Conservation (phyloP, 2,888 invertebrate genomes). For the Nomada hirtipes region DNA sequence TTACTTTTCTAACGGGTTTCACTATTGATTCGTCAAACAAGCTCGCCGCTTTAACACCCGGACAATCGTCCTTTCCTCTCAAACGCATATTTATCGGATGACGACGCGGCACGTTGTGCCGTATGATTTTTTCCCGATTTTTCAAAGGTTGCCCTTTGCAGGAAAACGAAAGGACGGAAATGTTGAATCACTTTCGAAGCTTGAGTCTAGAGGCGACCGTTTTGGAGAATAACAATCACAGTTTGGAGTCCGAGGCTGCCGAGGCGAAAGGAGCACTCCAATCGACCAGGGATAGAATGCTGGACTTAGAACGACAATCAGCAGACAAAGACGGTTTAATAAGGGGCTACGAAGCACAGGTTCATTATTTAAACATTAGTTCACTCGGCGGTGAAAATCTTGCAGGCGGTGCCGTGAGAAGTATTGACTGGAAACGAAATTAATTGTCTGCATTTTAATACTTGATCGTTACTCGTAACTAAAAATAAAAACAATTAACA, state of each 20-base stretch:
- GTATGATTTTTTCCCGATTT: not conserved
- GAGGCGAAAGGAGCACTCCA: constrained; percentile 88
- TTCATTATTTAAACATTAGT: constrained; percentile 66
- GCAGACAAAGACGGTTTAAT: constrained; percentile 86
- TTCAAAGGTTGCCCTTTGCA: constrained; percentile 77
- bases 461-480: too few relatives aligned
- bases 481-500: too few relatives aligned
- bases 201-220: constrained; percentile 91
- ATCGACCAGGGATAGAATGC: constrained; percentile 86
- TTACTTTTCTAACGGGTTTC: too few relatives aligned
- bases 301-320: constrained; percentile 88
- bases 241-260: constrained; percentile 91
- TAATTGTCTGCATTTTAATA: too few relatives aligned
- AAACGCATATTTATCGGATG: too few relatives aligned
- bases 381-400: too few relatives aligned
- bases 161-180: constrained; percentile 92
- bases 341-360: constrained; percentile 87
- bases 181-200: constrained; percentile 92
- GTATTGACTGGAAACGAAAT: too few relatives aligned
- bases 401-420: too few relatives aligned
- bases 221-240: constrained; percentile 92
- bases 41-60: too few relatives aligned
- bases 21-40: too few relatives aligned
- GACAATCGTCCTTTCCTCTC: too few relatives aligned
- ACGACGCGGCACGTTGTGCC: too few relatives aligned